Base-by-base conservation (phyloP, 2,888 invertebrate species). In the Venustoraphidia nigricollis region DNA sequence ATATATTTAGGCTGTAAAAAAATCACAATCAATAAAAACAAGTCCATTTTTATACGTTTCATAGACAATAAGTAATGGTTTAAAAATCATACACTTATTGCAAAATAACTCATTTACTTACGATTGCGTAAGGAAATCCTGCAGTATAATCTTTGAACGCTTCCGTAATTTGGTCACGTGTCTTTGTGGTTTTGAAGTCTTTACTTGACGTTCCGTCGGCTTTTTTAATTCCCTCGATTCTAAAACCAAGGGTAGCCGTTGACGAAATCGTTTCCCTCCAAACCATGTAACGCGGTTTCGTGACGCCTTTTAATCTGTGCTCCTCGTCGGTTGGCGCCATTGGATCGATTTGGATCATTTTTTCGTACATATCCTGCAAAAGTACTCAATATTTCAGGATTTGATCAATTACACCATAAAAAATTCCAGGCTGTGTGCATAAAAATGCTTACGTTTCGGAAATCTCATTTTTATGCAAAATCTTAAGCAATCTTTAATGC, bases 251-350 rank as follows among this genome's bases (percentile, higher is more conserved):
- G 0, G 89, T 89, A 1, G 95, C 84, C n/a, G 96, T 95, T 39
- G 95, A 95, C 46, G 95, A 95, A 58, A 95, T 94, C 9, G 93
- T 91, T 68, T 97, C 97, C 48, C 97, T 73, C 91, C 94, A 95
- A 41, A 94, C 77, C 90, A 91, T 91, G 67, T 93, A 89, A 11
- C 96, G 76, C 0, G 95, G 91, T 67, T 95, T 95, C 3, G 94
- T 94, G 1, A 95, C 89, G 13, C 90, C 94, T 69, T 89, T 87
- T 57, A 89, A 75, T 54, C 81, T 73, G 58, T 91, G 86, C 65
- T 95, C 95, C 63, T 94, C 94, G 46, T 84, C 83, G 35, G 83
- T 85, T 4, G 95, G 95, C 0, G 94, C 94, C 54, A 72, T 75
- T 2, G 84, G 80, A 65, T 94, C 93, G 44, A 94, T 88, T 64